Conservation (phyloP, 2,113 vertebrate species). For the Brienomyrus longianalis region DNA sequence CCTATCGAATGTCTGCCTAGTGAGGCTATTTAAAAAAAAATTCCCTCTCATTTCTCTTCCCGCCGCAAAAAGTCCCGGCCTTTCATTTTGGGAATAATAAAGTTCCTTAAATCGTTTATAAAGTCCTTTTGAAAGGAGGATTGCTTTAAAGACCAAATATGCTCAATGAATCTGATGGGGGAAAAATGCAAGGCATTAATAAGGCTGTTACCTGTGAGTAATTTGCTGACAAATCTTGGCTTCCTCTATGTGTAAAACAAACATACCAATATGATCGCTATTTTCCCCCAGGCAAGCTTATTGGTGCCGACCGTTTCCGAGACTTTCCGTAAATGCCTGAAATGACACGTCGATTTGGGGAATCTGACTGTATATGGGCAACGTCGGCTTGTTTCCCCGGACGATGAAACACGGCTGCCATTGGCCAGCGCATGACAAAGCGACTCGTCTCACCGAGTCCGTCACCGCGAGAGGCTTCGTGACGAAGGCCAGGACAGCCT, state of each 20-base stretch:
- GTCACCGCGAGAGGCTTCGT: neutral
- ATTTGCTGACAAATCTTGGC: slow-evolving; percentile 59
- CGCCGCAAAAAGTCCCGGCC: neutral
- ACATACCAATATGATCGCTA: slow-evolving; percentile 70
- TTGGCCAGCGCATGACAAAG: neutral
- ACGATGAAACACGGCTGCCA: slow-evolving; percentile 31
- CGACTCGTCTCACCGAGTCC: neutral
- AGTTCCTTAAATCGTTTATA: slow-evolving; percentile 3
- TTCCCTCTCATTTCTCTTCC: slow-evolving; percentile 33
- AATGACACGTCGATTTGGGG: slow-evolving; percentile 54
- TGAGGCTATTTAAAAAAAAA: neutral
- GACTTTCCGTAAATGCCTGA: slow-evolving; percentile 59
- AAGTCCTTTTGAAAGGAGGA: neutral
- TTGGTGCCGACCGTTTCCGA: slow-evolving; percentile 61
- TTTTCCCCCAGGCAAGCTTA: slow-evolving; percentile 51
- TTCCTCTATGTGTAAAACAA: slow-evolving; percentile 70
- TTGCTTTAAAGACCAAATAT: neutral
- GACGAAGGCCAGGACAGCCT: slow-evolving; percentile 7
- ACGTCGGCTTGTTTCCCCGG: slow-evolving; percentile 54
- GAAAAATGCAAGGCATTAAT: neutral
- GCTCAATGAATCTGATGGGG: neutral
- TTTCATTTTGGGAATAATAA: slow-evolving; percentile 5
- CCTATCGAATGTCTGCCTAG: neutral
- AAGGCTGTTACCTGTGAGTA: slow-evolving; percentile 32
- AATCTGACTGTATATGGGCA: slow-evolving; percentile 61